Evolutionary conservation across 2,888 invertebrate genomes (phyloP).

Genomic region (Agrilus mali): DNA sequence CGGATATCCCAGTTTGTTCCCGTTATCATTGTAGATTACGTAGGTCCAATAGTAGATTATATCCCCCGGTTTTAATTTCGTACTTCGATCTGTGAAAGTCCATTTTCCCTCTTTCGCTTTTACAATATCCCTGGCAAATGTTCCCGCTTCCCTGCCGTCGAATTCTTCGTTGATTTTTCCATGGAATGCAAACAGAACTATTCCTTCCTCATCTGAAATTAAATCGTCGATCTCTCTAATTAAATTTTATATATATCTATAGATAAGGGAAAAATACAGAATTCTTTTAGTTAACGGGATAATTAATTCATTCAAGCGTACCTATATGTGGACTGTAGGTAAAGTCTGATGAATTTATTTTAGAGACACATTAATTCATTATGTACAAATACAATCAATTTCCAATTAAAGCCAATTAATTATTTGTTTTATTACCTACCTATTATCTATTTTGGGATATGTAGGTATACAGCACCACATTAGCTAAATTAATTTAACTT

Average conservation of each 20-base stretch:
- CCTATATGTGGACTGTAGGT: too few relatives aligned
- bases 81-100: conserved; percentile 49
- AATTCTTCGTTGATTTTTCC: conserved; percentile 62
- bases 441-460: too few relatives aligned
- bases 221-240: not conserved
- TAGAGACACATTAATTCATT: not conserved
- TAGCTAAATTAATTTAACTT: too few relatives aligned
- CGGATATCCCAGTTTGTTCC: conserved; percentile 45
- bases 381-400: not conserved
- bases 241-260: too few relatives aligned
- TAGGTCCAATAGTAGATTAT: conserved; percentile 65
- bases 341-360: not conserved
- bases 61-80: conserved; percentile 50
- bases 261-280: not conserved
- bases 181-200: conserved; percentile 60
- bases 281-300: not conserved
- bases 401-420: too few relatives aligned
- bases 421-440: too few relatives aligned
- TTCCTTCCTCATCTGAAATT: conserved; percentile 46
- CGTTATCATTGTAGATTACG: conserved; percentile 49
- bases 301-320: not conserved
- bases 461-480: too few relatives aligned
- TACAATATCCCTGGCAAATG: conserved; percentile 48
- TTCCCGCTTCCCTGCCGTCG: conserved; percentile 54
- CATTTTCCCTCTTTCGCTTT: conserved; percentile 50